These are phyloP conservation scores for Rhinichthys osculus DNA, from an alignment of 2,797 vertebrate species.

Conservation along the genomic window DNA sequence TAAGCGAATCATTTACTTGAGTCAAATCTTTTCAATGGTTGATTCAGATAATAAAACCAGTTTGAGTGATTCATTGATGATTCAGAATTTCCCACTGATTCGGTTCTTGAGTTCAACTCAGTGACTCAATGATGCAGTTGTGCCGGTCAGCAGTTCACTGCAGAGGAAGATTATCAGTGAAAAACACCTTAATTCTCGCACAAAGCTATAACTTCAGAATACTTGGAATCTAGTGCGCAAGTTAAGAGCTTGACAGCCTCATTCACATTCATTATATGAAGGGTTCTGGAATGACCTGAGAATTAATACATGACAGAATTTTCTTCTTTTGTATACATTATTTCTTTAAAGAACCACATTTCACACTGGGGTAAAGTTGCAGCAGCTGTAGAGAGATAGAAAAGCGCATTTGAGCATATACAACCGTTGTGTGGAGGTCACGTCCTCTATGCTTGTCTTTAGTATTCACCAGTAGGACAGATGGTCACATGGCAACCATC, in stretches of 20 bases:
- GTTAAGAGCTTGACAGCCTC: background rate
- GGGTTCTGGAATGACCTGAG: background rate
- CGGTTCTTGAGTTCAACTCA: background rate
- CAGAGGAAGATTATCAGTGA: background rate
- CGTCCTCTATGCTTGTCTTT: conserved; percentile 42
- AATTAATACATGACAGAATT: background rate
- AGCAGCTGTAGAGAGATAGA: background rate
- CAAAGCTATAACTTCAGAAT: background rate
- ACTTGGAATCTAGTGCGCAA: background rate
- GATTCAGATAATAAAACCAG: background rate
- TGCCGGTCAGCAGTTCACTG: background rate
- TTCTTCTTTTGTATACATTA: background rate
- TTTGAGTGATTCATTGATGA: background rate
- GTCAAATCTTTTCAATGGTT: background rate
- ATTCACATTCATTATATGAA: background rate
- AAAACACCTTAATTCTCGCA: background rate
- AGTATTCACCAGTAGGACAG: conserved; percentile 37
- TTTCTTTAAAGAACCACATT: background rate
- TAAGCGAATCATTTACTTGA: background rate
- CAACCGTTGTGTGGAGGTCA: conserved; percentile 13
- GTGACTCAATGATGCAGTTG: background rate
- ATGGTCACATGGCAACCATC: conserved; percentile 51
- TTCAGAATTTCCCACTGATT: background rate
- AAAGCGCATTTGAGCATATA: background rate
- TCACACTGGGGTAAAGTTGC: background rate